A percentile compares a stretch with the other conserved stretches of the same genome.
phyloP scores from a whole-genome alignment of 2,888 invertebrate species.

The Drosophila phalerata region DNA sequence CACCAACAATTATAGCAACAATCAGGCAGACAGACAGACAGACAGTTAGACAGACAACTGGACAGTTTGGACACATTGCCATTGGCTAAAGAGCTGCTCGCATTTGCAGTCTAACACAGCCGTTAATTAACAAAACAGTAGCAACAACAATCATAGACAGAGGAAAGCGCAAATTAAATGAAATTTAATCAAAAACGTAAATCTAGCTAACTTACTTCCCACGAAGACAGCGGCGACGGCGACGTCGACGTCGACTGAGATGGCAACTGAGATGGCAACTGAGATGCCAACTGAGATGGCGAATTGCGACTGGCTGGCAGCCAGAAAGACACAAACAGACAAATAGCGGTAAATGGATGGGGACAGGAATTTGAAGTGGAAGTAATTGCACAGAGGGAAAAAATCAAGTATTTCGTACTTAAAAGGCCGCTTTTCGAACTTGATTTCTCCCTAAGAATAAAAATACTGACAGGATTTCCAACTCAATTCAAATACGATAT shows the following conservation, averaged over 20 bases:
- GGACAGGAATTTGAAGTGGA: constrained; percentile 11
- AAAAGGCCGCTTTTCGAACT: no score
- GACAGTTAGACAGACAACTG: constrained; percentile 5
- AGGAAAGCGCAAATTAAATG: constrained; percentile 67
- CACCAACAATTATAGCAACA: constrained; percentile 41
- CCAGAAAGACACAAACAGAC: constrained; percentile 55
- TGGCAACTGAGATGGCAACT: neutral
- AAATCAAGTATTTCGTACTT: no score
- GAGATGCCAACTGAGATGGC: neutral
- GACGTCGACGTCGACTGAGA: neutral
- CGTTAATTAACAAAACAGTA: constrained; percentile 64
- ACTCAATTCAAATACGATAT: no score
- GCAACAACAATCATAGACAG: constrained; percentile 27
- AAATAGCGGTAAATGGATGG: constrained; percentile 40
- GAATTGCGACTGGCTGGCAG: constrained; percentile 51
- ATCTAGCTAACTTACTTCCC: constrained; percentile 66
- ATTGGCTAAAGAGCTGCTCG: constrained; percentile 62
- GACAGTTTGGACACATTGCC: constrained; percentile 30
- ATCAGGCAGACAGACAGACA: constrained; percentile 6
- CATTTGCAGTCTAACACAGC: constrained; percentile 47
- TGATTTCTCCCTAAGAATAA: no score
- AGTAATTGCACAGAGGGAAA: no score
- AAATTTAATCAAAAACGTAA: constrained; percentile 79
- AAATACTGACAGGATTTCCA: no score
- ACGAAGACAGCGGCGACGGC: constrained; percentile 20